phyloP scores from a whole-genome alignment of 2,797 vertebrate genomes.

The Fistularia commersonii region DNA sequence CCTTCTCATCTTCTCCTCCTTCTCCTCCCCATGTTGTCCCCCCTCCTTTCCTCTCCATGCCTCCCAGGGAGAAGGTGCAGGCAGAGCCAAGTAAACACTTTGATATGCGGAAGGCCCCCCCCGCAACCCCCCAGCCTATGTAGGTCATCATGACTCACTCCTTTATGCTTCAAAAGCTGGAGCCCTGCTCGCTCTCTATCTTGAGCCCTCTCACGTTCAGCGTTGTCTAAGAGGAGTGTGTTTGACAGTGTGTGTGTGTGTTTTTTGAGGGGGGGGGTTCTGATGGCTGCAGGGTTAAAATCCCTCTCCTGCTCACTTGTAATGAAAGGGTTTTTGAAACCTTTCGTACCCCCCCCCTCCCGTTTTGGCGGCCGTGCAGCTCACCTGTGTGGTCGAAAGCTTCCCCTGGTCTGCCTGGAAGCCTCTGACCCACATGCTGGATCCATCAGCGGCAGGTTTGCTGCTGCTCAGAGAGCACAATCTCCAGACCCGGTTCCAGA shows the following conservation, averaged over 20 bases:
- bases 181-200: slow-evolving; percentile 65
- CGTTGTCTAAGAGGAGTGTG: slow-evolving; percentile 59
- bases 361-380: too few species aligned
- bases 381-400: too few species aligned
- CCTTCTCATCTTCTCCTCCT: slow-evolving; percentile 43
- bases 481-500: slow-evolving; percentile 41
- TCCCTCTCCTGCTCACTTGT: too few species aligned
- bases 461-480: slow-evolving; percentile 55
- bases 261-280: slow-evolving; percentile 6
- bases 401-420: slow-evolving; percentile 29
- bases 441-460: slow-evolving; percentile 62
- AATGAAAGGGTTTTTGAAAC: too few species aligned
- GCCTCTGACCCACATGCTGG: slow-evolving; percentile 61
- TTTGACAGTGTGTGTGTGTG: slow-evolving; percentile 30
- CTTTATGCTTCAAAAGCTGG: slow-evolving; percentile 74
- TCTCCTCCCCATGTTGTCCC: slow-evolving; percentile 34
- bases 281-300: slow-evolving; percentile 27
- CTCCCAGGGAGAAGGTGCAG: slow-evolving; percentile 58
- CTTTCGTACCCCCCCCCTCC: too few species aligned
- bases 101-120: slow-evolving; percentile 76
- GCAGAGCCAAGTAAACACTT: slow-evolving; percentile 76
- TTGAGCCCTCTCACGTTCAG: slow-evolving; percentile 66
- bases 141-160: slow-evolving; percentile 81
- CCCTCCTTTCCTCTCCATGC: slow-evolving; percentile 41
- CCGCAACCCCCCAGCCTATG: slow-evolving; percentile 68